Percentiles rank a stretch among this genome's conserved stretches.
These are phyloP conservation scores for Crocallis elinguaria DNA, from an alignment of 2,888 invertebrate genomes.

Conservation along the genomic window DNA sequence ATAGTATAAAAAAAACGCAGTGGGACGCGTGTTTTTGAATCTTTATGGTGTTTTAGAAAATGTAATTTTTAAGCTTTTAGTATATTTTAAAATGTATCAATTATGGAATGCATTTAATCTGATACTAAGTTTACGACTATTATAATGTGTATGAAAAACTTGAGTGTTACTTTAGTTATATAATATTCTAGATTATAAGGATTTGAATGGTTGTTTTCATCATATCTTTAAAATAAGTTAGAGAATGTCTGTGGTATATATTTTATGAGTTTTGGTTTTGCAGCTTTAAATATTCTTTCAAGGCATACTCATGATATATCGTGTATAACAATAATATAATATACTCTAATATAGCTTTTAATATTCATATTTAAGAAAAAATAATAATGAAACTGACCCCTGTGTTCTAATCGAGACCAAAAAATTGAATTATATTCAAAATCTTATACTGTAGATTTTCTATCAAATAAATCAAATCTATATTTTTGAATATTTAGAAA, in stretches of 20 bases:
- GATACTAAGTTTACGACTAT: constrained; percentile 18
- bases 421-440: constrained; percentile 27
- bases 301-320: no score
- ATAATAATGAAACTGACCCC: constrained; percentile 11
- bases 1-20: constrained; percentile 58
- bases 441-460: constrained; percentile 60
- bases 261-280: constrained; percentile 46
- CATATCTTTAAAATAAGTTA: constrained; percentile 34
- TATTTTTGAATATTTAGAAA: no score
- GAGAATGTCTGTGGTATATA: constrained; percentile 21
- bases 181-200: constrained; percentile 18
- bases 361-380: not conserved
- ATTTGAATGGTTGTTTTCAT: constrained; percentile 34
- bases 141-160: constrained; percentile 4
- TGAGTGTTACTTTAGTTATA: constrained; percentile 19
- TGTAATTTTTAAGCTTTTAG: constrained; percentile 33
- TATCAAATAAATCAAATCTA: constrained; percentile 40
- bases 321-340: not conserved
- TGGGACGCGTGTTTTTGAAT: constrained; percentile 62
- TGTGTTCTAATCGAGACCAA: constrained; percentile 59
- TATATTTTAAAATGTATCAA: constrained; percentile 31
- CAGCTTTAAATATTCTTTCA: constrained; percentile 44
- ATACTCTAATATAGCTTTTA: not conserved
- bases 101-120: constrained; percentile 46
- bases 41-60: constrained; percentile 58